Evolutionary conservation across 2,113 vertebrate species (phyloP).

Genomic region (Callipepla squamata): DNA sequence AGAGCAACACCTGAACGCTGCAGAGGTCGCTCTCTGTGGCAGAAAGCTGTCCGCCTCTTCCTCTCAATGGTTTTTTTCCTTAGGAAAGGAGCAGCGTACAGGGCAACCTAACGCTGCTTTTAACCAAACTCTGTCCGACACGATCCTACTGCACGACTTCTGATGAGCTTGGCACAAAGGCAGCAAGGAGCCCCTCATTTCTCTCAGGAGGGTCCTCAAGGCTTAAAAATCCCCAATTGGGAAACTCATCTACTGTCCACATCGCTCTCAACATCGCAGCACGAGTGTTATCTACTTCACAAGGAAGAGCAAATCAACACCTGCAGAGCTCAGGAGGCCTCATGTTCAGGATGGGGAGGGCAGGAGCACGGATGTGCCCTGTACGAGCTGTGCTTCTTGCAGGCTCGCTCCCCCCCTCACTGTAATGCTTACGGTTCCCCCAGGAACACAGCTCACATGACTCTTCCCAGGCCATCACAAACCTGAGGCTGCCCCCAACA

Average conservation of each 20-base stretch:
- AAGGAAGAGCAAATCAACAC: neutral
- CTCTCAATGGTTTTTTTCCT: neutral
- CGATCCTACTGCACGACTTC: neutral
- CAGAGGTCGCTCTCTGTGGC: neutral
- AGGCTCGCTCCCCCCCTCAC: neutral
- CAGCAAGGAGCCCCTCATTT: neutral
- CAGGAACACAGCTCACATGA: neutral
- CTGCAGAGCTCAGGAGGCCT: neutral
- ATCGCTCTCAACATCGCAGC: neutral
- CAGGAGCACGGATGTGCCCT: neutral
- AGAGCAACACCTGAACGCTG: neutral
- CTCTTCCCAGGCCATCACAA: slow-evolving; percentile 56
- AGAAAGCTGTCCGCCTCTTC: neutral
- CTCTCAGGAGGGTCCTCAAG: neutral
- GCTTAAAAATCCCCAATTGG: neutral
- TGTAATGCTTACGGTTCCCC: neutral
- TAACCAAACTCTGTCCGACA: neutral
- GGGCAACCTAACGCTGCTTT: neutral
- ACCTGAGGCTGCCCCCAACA: slow-evolving; percentile 92
- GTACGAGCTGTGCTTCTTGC: neutral
- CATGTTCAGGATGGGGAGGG: neutral
- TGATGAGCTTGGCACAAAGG: neutral
- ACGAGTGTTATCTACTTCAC: neutral
- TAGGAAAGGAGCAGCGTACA: neutral
- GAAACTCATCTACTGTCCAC: neutral